These are phyloP conservation scores for Synchiropus splendidus DNA, from an alignment of 2,113 vertebrate species.

Conservation along the genomic window DNA sequence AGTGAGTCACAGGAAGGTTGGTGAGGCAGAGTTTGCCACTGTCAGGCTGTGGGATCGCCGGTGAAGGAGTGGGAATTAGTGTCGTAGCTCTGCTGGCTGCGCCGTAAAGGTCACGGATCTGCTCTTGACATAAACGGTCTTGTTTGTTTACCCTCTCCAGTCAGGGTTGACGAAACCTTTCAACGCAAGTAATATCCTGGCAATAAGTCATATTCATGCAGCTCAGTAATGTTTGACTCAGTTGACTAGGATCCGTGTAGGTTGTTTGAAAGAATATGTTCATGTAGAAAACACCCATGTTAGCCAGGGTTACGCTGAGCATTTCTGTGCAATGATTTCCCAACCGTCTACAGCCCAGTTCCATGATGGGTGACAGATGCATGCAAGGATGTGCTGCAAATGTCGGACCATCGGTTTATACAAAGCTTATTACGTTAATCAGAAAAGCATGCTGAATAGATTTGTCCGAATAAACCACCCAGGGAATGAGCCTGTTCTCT, in stretches of 20 bases:
- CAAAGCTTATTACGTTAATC: constrained; percentile 64
- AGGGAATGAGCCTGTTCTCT: constrained; percentile 39
- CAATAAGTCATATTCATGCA: not conserved
- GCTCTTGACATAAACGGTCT: constrained; percentile 31
- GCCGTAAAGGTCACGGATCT: constrained; percentile 17
- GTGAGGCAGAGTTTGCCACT: constrained; percentile 58
- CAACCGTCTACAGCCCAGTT: constrained; percentile 1
- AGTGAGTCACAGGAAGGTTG: constrained; percentile 71
- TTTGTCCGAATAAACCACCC: constrained; percentile 60
- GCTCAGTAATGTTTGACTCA: too few relatives aligned
- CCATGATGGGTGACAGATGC: constrained; percentile 16
- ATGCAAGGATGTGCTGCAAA: constrained; percentile 27
- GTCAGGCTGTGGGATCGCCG: constrained; percentile 49
- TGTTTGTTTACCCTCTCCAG: constrained; percentile 23
- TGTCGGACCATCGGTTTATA: constrained; percentile 47
- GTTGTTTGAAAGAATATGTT: too few relatives aligned
- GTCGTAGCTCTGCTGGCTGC: constrained; percentile 19
- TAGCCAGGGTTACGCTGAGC: too few relatives aligned
- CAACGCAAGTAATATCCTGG: not conserved
- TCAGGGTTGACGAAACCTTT: constrained; percentile 14
- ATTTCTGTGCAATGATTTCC: constrained; percentile 1
- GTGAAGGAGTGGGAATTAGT: constrained; percentile 42
- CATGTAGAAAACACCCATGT: too few relatives aligned
- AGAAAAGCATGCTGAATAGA: constrained; percentile 60
- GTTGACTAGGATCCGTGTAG: too few relatives aligned